phyloP scores from a whole-genome alignment of 1,140 invertebrate genomes.

The silkworm (Bombyx mori) region ASM3026992v2 NC_085118.1:209501-210000 shows the following conservation, averaged over 20 bases:
- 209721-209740: no score
- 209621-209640: not conserved
- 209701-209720: no score
- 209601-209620: not conserved
- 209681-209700: no score
- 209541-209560: no score
- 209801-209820: not conserved
- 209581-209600: no score
- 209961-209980: conserved; percentile 17
- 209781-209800: conserved; percentile 1
- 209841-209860: conserved; percentile 4
- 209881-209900: not conserved
- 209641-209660: not conserved
- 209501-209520: no score
- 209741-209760: no score
- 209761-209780: not conserved
- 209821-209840: not conserved
- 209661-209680: no score
- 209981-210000: conserved; percentile 9
- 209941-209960: conserved; percentile 19
- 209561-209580: no score
- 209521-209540: no score
- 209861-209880: not conserved
- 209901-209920: conserved; percentile 3
- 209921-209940: conserved; percentile 23